Evolutionary conservation across 1,140 invertebrate species (phyloP).

Genomic region (Riptortus pedestris): DNA sequence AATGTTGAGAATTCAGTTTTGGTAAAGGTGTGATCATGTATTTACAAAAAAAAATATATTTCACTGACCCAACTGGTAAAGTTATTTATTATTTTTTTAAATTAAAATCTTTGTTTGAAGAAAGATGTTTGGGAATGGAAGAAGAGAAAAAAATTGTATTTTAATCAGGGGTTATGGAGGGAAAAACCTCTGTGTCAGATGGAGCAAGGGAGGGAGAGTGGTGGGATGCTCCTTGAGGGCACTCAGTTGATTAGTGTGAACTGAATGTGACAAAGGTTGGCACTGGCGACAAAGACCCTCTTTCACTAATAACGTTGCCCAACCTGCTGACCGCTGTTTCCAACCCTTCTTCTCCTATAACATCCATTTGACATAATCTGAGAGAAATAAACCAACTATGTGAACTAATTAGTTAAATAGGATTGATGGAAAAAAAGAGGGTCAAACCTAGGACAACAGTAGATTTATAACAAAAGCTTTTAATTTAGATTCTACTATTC

Average conservation of each 20-base stretch:
- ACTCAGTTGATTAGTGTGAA: slow-evolving; percentile 1
- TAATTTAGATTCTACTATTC: too few species aligned
- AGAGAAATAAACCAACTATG: not conserved
- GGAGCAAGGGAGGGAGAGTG: too few species aligned
- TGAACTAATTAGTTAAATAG: not conserved
- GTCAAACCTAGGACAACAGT: too few species aligned
- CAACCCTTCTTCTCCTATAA: not conserved
- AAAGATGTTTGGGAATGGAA: not conserved
- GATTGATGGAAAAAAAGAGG: too few species aligned
- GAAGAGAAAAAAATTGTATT: not conserved
- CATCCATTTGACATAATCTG: not conserved
- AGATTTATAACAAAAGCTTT: too few species aligned
- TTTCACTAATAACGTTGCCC: slow-evolving; percentile 4
- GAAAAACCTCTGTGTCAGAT: not conserved
- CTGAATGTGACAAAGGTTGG: not conserved
- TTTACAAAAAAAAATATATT: too few species aligned
- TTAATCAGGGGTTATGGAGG: not conserved
- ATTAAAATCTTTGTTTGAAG: too few species aligned
- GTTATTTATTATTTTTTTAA: too few species aligned
- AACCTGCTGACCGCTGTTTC: not conserved
- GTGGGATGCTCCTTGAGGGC: not conserved
- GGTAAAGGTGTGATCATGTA: too few species aligned
- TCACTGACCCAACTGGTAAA: too few species aligned
- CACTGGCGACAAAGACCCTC: not conserved
- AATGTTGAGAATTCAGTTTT: too few species aligned